Evolutionary conservation across 2,113 vertebrate species (phyloP), one percentile per base, ranked within the genome.

Genomic region (Seriola dumerili): DNA sequence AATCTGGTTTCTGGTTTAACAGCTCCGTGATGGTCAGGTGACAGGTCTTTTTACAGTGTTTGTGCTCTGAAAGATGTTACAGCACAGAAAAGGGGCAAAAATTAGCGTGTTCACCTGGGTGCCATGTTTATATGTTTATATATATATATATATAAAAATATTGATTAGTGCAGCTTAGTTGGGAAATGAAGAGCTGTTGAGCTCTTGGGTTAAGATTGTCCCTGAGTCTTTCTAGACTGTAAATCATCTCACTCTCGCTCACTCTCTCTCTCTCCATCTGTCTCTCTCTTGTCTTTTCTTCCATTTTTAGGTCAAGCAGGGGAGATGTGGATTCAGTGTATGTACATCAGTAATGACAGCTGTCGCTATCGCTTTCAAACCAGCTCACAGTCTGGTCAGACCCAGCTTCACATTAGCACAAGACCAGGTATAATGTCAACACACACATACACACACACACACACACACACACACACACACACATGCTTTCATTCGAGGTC

Each of bases 341-440:
- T 94, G 86, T 95, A 94, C 88, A 90, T 93, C 74, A 86, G 89
- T 25, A 86, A 82, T 38, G 91, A 95, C 84, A 91, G 80, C 83
- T 96, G 94, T 73, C 91, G 93, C 67, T 92, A 93, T 64, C 87
- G 82, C 66, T 96, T 95, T 85, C 92, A 93, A 62, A 84, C 91
- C 64, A 84, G 85, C 73, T 82, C 89, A 21, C 78, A 74, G 70
- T 84, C 88, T 34, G 92, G 93, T 59, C 81, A 76, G 73, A 76
- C 87, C 8, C 91, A 92, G 74, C 90, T 95, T 70, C 90, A 88
- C 80, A 94, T 96, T 25, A 94, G 92, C 90, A 93, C 78, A 80
- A 93, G 93, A 82, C 89, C 94, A 89, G 95, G 94, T 95, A 85
- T 44, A 67, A 63, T 76, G 57, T 67, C 48, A 68, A 76, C 72